Percentiles rank a stretch among this genome's conserved stretches.
These are phyloP conservation scores for Origma solitaria DNA, from an alignment of 2,113 vertebrate species.

Conservation along the genomic window DNA sequence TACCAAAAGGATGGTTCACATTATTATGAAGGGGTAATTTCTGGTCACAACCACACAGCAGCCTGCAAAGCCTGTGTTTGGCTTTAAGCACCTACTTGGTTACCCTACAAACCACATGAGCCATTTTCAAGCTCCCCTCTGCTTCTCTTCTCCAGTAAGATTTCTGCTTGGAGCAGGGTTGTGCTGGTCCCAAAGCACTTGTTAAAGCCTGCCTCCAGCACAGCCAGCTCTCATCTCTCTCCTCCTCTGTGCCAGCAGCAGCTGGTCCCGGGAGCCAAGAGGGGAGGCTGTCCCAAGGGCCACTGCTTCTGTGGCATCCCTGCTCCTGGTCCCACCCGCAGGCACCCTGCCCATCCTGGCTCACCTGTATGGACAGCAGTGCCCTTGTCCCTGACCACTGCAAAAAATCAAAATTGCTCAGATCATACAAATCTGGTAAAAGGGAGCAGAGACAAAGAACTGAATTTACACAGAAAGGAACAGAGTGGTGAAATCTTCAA, in stretches of 20 bases:
- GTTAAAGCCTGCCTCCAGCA: neutral
- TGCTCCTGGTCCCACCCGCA: neutral
- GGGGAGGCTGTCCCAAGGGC: neutral
- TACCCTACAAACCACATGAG: accelerated
- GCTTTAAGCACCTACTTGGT: neutral
- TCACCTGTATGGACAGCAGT: neutral
- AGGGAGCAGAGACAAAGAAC: neutral
- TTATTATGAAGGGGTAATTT: neutral
- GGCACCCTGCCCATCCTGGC: neutral
- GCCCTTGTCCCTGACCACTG: neutral
- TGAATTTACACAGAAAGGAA: neutral
- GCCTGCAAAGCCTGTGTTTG: neutral
- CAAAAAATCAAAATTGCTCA: neutral
- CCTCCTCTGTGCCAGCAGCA: accelerated
- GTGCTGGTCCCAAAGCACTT: neutral
- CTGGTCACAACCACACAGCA: neutral
- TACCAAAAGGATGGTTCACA: neutral
- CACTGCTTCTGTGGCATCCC: neutral
- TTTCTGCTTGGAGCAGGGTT: neutral
- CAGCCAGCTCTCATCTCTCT: neutral
- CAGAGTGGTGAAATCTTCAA: neutral
- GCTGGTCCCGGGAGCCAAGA: neutral
- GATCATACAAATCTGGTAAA: neutral
- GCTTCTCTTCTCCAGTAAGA: neutral
- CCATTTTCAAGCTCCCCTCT: neutral